phyloP scores from a whole-genome alignment of 2,797 vertebrate species.

The Tiaroga cobitis region DNA sequence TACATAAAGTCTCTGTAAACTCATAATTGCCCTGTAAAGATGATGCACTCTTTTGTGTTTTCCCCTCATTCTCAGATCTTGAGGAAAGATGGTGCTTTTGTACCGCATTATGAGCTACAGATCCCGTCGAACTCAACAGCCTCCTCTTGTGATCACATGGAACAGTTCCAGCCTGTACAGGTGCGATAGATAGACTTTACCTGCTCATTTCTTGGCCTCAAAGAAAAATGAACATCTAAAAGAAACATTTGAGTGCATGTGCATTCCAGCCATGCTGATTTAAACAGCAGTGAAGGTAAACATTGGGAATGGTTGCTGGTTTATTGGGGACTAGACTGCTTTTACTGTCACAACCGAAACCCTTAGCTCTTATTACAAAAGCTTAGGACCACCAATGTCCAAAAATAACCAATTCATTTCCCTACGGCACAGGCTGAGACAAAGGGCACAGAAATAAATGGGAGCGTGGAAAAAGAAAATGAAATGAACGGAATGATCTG shows the following conservation, averaged over 20 bases:
- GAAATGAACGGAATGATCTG: constrained; percentile 40
- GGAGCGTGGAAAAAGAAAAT: constrained; percentile 38
- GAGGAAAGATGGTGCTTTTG: constrained; percentile 16
- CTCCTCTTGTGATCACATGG: constrained; percentile 71
- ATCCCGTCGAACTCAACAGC: constrained; percentile 22
- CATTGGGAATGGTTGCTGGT: neutral
- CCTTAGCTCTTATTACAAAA: neutral
- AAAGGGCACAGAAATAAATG: constrained; percentile 19
- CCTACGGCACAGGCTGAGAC: constrained; percentile 43
- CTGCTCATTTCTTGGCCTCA: constrained; percentile 67
- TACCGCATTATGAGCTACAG: neutral
- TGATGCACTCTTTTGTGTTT: neutral
- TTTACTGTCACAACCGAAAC: constrained; percentile 27
- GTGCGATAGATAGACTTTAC: constrained; percentile 74
- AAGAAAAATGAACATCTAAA: constrained; percentile 61
- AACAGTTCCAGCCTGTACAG: constrained; percentile 75
- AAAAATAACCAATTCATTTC: constrained; percentile 57
- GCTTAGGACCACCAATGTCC: constrained; percentile 32
- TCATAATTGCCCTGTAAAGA: neutral
- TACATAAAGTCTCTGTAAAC: neutral
- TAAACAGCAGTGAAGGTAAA: constrained; percentile 38
- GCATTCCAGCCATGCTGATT: constrained; percentile 20
- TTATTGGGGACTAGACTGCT: constrained; percentile 20
- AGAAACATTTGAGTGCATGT: neutral
- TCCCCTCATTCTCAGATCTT: neutral